These are phyloP conservation scores for Panagrolaimus sp. DNA, from an alignment of 1,140 invertebrate genomes.

Conservation along the genomic window DNA sequence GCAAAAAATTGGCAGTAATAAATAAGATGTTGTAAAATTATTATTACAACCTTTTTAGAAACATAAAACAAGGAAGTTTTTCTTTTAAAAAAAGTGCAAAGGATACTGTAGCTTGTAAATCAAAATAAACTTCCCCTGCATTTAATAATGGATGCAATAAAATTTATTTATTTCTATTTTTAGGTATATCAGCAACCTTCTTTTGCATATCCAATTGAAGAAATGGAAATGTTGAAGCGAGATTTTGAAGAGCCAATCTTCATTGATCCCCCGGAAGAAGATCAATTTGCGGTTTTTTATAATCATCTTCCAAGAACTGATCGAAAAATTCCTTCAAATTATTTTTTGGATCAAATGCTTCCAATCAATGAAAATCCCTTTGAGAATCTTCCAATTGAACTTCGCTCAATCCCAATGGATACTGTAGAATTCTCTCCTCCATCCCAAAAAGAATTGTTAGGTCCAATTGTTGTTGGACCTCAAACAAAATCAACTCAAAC, in stretches of 20 bases:
- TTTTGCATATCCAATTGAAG: too few species aligned
- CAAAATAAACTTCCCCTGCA: too few species aligned
- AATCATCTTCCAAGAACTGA: conserved; percentile 2
- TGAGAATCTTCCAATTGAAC: not conserved
- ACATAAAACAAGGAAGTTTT: too few species aligned
- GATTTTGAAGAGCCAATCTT: not conserved
- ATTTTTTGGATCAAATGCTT: not conserved
- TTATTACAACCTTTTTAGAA: too few species aligned
- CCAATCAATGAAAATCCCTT: not conserved
- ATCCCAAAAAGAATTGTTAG: not conserved
- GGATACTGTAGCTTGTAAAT: too few species aligned
- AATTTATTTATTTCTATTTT: too few species aligned
- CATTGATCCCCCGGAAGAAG: not conserved
- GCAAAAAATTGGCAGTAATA: too few species aligned
- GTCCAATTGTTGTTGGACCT: conserved; percentile 5
- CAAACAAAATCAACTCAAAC: conserved; percentile 12
- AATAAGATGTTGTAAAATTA: too few species aligned
- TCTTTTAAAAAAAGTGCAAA: too few species aligned
- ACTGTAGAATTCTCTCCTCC: not conserved
- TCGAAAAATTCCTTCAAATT: not conserved
- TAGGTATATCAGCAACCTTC: too few species aligned
- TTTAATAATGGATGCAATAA: too few species aligned
- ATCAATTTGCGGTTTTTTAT: not conserved
- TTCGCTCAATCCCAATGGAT: too few species aligned
- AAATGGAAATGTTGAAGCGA: not conserved